Evolutionary conservation across 2,888 invertebrate species (phyloP), one percentile per base, ranked within the genome.

Genomic region (Drosophila flavopinicola): DNA sequence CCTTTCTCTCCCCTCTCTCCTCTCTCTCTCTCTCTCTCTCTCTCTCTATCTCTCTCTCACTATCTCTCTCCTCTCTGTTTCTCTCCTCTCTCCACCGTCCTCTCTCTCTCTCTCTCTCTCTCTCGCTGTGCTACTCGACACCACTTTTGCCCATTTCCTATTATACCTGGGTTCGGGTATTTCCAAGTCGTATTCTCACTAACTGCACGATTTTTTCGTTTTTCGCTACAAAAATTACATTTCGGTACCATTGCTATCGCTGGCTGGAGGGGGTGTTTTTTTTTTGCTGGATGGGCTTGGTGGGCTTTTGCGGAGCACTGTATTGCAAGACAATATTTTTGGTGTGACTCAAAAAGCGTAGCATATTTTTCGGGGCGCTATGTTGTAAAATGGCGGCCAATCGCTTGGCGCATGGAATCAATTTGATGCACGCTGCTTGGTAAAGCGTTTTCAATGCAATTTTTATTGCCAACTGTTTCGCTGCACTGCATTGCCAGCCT

Each of bases 381-480:
- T n/a, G 27, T 10, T 47, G 25, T 37, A 20, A 56, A 61, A 68
- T 42, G 47, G 68, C 39, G 54, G 53, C 49, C 49, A 54, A 25
- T 25, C n/a, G 71, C 38, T 51, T 39, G 44, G 59, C 61, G 68
- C 56, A 76, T 82, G 78, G 66, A 87, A 87, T 84, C 83, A 84
- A 84, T 84, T 84, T 87, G 87, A 87, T 85, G 79, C 69, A 83
- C 79, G 85, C 69, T 78, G 83, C 83, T 74, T 72, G 83, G 83
- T 84, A 82, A 84, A 84, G 87, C 83, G 83, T 77, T 87, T 72
- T 82, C 87, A 82, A 85, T 84, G 85, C 83, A 87, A 67, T 87
- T 87, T 84, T 84, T 87, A 84, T 84, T 84, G 83, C 53, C 83
- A 78, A 87, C 79, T 78, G 78, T 82, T 85, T 75, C 76, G 65